Conservation (phyloP, 2,888 invertebrate species). For the Pinctada fucata region DNA sequence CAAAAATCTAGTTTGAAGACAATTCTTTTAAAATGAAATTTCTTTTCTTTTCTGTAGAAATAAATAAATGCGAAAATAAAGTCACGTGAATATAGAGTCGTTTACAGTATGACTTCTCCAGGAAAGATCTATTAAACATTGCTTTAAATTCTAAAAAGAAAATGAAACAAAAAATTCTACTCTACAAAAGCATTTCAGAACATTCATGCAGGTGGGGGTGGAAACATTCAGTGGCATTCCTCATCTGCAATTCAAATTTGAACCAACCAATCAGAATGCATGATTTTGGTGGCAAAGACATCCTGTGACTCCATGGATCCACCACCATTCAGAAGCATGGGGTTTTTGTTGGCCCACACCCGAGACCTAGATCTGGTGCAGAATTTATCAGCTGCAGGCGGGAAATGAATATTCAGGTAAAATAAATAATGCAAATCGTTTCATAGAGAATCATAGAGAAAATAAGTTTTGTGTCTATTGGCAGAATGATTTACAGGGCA, state of each 20-base stretch:
- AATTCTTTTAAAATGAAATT: no score
- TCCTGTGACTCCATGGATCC: conserved; percentile 3
- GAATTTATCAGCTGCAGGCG: conserved; percentile 50
- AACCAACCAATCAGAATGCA: conserved; percentile 25
- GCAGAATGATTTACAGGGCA: no score
- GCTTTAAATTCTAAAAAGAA: no score
- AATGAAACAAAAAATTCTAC: no score
- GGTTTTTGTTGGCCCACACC: conserved; percentile 53
- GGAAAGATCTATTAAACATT: no score
- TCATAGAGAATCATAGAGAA: no score
- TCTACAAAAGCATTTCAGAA: neutral
- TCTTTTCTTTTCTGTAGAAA: no score
- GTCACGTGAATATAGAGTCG: no score
- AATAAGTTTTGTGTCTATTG: no score
- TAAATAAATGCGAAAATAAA: no score
- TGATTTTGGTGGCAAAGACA: neutral
- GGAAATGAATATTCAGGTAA: conserved; percentile 7
- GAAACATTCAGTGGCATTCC: neutral
- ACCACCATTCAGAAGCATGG: conserved; percentile 28
- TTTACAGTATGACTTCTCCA: no score
- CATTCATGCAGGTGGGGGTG: neutral
- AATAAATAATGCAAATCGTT: neutral
- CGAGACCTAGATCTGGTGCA: conserved; percentile 56
- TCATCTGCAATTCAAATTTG: neutral
- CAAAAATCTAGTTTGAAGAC: no score